phyloP scores from a whole-genome alignment of 2,888 invertebrate genomes.

The Nomada lathburiana region DNA sequence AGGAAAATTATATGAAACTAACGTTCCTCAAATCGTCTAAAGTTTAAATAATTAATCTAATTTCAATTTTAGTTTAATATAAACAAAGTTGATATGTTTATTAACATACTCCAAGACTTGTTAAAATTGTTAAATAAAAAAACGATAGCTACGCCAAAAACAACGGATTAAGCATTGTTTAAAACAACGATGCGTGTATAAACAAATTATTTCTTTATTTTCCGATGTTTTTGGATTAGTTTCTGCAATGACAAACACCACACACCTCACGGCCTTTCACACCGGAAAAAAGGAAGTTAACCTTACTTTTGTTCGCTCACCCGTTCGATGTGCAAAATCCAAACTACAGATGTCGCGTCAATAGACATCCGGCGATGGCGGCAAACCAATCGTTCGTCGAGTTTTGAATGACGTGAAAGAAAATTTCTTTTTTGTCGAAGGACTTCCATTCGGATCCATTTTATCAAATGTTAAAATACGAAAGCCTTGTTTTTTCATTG shows the following conservation, averaged over 20 bases:
- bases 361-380: conserved; percentile 44
- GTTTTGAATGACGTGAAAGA: conserved; percentile 39
- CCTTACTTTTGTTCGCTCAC: conserved; percentile 56
- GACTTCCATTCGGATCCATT: conserved; percentile 26
- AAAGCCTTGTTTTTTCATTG: background rate
- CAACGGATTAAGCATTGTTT: conserved; percentile 39
- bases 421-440: conserved; percentile 17
- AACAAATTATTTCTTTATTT: conserved; percentile 62
- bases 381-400: conserved; percentile 33
- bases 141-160: conserved; percentile 31
- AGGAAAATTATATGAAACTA: conserved; percentile 7
- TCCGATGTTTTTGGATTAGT: conserved; percentile 79
- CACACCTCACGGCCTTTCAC: conserved; percentile 77
- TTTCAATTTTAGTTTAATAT: background rate
- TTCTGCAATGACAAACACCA: conserved; percentile 65
- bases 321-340: conserved; percentile 2
- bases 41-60: conserved; percentile 14
- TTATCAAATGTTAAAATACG: background rate
- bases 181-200: conserved; percentile 12
- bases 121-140: conserved; percentile 35
- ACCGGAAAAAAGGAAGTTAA: conserved; percentile 79
- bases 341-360: conserved; percentile 44
- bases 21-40: background rate
- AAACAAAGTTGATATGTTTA: conserved; percentile 23
- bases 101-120: conserved; percentile 11